phyloP scores from a whole-genome alignment of 2,797 vertebrate species.

The Sandelia bainsii region DNA sequence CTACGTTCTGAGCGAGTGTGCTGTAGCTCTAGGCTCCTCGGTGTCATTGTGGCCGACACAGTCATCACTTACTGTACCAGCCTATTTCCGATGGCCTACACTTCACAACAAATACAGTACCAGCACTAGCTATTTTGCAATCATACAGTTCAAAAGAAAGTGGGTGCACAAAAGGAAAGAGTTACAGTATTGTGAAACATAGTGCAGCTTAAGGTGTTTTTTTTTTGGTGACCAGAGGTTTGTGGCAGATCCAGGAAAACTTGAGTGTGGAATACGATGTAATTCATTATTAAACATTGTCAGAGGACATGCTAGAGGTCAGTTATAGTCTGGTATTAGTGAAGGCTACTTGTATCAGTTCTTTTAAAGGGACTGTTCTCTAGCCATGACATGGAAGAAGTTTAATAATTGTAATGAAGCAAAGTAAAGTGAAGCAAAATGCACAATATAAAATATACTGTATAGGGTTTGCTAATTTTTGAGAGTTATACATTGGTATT shows the following conservation, averaged over 20 bases:
- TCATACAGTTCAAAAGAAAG: slow-evolving; percentile 1
- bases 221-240: background rate
- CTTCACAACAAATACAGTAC: slow-evolving; percentile 67
- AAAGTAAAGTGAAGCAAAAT: too few species aligned
- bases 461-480: too few species aligned
- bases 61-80: slow-evolving; percentile 81
- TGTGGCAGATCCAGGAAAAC: background rate
- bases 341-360: background rate
- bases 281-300: slow-evolving; percentile 13
- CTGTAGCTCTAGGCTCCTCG: slow-evolving; percentile 79
- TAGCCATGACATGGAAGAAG: background rate
- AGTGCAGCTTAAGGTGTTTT: background rate
- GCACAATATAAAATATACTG: too few species aligned
- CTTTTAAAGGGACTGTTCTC: background rate
- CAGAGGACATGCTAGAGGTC: background rate
- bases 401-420: background rate
- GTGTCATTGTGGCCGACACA: slow-evolving; percentile 77
- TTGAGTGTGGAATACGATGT: slow-evolving; percentile 1
- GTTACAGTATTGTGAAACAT: background rate
- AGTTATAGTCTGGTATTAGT: slow-evolving; percentile 1
- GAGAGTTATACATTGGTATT: background rate
- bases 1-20: slow-evolving; percentile 71
- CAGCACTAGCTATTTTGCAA: slow-evolving; percentile 8
- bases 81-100: slow-evolving; percentile 65
- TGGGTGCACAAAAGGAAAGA: background rate